A percentile compares a stretch with the other conserved stretches of the same genome.
phyloP scores from a whole-genome alignment of 2,888 invertebrate species.

The Sminthurinus aureus region DNA sequence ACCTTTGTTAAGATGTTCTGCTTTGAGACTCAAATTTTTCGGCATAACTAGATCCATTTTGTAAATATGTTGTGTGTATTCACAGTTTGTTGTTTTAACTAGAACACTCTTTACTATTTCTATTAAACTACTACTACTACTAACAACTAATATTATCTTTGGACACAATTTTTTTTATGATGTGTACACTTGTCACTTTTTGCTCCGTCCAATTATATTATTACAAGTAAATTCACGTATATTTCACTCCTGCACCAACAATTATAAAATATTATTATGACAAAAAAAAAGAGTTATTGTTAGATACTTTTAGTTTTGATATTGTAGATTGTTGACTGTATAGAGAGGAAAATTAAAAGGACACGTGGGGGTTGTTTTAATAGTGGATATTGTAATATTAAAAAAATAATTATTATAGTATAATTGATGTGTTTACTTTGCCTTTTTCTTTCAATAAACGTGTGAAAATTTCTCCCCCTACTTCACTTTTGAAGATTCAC shows the following conservation, averaged over 20 bases:
- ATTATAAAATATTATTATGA: no score
- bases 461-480: background rate
- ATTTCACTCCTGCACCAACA: no score
- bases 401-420: background rate
- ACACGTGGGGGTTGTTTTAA: background rate
- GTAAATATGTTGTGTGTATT: background rate
- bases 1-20: constrained; percentile 48
- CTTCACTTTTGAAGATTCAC: background rate
- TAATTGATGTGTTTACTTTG: background rate
- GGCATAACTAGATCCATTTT: constrained; percentile 51
- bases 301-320: no score
- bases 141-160: constrained; percentile 10
- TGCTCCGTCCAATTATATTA: background rate
- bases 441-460: no score
- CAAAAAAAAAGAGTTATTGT: no score
- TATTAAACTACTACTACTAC: no score
- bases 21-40: constrained; percentile 46
- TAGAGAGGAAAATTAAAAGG: background rate
- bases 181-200: constrained; percentile 33
- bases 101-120: background rate
- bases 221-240: no score
- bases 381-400: background rate
- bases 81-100: background rate
- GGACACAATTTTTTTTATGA: background rate
- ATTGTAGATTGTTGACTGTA: no score